phyloP scores from a whole-genome alignment of 1,140 invertebrate species.

The Drosophila lini region DNA sequence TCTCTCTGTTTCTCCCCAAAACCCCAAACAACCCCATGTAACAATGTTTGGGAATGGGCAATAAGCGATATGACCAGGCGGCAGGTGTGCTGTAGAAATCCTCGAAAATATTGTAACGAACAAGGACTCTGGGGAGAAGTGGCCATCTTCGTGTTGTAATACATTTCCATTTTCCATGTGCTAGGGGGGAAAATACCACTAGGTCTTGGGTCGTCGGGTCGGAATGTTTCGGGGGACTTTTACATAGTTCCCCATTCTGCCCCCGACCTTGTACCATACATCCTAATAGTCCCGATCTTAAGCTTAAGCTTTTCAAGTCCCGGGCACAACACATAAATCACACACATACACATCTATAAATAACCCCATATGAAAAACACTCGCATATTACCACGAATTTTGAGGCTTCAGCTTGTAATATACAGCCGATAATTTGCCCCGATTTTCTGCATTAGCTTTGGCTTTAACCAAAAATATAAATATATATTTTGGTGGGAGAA shows the following conservation, averaged over 20 bases:
- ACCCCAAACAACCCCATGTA: slow-evolving; percentile 51
- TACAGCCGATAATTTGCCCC: slow-evolving; percentile 70
- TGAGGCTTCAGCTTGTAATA: slow-evolving; percentile 70
- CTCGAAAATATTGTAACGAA: slow-evolving; percentile 83
- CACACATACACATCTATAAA: slow-evolving; percentile 55
- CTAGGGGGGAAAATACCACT: slow-evolving; percentile 30
- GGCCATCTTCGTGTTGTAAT: slow-evolving; percentile 84
- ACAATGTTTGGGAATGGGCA: slow-evolving; percentile 87
- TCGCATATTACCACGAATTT: slow-evolving; percentile 25
- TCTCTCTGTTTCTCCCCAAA: slow-evolving; percentile 81
- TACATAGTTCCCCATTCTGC: slow-evolving; percentile 14
- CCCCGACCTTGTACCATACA: slow-evolving; percentile 48
- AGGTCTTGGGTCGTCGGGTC: slow-evolving; percentile 11
- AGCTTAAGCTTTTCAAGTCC: slow-evolving; percentile 16
- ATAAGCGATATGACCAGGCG: slow-evolving; percentile 88
- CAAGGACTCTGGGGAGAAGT: slow-evolving; percentile 84
- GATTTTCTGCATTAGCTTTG: slow-evolving; percentile 59
- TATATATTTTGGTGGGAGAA: slow-evolving; percentile 53
- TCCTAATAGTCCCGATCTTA: slow-evolving; percentile 8
- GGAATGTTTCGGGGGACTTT: slow-evolving; percentile 12
- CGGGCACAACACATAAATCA: slow-evolving; percentile 20
- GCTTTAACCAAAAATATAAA: slow-evolving; percentile 48
- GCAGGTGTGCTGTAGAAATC: slow-evolving; percentile 86
- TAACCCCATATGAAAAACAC: slow-evolving; percentile 40
- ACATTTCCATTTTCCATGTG: slow-evolving; percentile 83